Base-by-base conservation (phyloP, 2,888 invertebrate genomes). In the Sialis lutaria region DNA sequence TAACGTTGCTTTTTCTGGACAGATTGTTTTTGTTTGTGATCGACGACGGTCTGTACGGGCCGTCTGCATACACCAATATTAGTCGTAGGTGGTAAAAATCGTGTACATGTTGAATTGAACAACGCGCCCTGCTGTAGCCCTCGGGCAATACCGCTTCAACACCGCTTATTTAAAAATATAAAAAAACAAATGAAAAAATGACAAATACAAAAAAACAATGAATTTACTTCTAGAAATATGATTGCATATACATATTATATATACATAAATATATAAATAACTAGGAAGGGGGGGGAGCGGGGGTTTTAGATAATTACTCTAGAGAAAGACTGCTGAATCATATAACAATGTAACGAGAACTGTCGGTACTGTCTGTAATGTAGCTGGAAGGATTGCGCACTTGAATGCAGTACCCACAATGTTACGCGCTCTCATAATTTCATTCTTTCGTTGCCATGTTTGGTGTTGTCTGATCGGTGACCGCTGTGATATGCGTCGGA, bases 91-190 rank as follows among this genome's bases (percentile, higher is more conserved):
- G 52, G 56, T 56, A 22, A 22, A 22, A 22, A 22, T 22, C 59
- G 59, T 59, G 57, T 59, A 56, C 58, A 56, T 59, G 59, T 58
- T 59, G 57, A 59, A 57, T 56, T 56, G 54, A 58, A 57, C 53
- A 56, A 58, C 56, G 46, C 42, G 37, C 37, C 13, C 44, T 45
- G 55, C 55, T 55, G 54, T 56, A n/a, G 12, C 10, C 37, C n/a
- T 10, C 37, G 37, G 42, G 10, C 10, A 42, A 30, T 42, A 42
- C 30, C 31, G 42, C 42, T 42, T 42, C 55, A 59, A 60, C 60
- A 58, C 59, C 59, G 62, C 62, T 64, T 63, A 64, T 64, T 63
- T 64, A 65, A 63, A 64, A 64, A 63, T 63, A 64, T 64, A 56
- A 60, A 55, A 65, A 42, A 42, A 42, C 10, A 31, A 42, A 42